phyloP scores from a whole-genome alignment of 2,113 vertebrate species.

The Cyphomyrus plagiostoma region DNA sequence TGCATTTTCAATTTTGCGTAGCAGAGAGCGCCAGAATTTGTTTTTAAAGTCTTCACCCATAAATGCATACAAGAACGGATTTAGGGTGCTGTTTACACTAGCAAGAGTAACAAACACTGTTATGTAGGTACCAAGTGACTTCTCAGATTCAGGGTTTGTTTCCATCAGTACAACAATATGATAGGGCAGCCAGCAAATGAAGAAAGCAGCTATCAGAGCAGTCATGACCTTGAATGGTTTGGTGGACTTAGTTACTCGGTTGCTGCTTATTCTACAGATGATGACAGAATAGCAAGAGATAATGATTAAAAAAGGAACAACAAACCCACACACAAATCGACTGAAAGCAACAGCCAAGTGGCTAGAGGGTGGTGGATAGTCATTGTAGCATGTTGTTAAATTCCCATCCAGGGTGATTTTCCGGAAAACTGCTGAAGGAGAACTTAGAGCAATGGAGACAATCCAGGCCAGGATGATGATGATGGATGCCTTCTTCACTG shows the following conservation, averaged over 20 bases:
- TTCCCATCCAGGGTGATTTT: no score
- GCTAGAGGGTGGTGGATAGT: no score
- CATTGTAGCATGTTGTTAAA: no score
- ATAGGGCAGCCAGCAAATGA: constrained; percentile 79
- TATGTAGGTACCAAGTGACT: background rate
- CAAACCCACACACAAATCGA: constrained; percentile 66
- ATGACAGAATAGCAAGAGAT: constrained; percentile 68
- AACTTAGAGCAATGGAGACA: no score
- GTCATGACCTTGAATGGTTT: constrained; percentile 78
- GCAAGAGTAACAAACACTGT: constrained; percentile 37
- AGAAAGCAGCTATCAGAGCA: constrained; percentile 70
- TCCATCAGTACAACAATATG: constrained; percentile 71
- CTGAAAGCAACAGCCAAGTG: constrained; percentile 38
- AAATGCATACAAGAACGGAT: constrained; percentile 87
- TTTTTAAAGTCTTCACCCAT: constrained; percentile 87
- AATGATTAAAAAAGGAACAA: constrained; percentile 67
- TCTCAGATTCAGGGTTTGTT: constrained; percentile 29
- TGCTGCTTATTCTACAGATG: constrained; percentile 58
- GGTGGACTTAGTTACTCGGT: constrained; percentile 58
- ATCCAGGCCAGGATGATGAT: no score
- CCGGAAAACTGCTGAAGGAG: no score
- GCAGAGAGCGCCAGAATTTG: constrained; percentile 49
- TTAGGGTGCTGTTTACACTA: constrained; percentile 73
- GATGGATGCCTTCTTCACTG: no score
- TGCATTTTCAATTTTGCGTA: constrained; percentile 62